Base-by-base conservation (phyloP, 37 sponge, comb jelly and placozoan species). In the Halichondria panicea region DNA sequence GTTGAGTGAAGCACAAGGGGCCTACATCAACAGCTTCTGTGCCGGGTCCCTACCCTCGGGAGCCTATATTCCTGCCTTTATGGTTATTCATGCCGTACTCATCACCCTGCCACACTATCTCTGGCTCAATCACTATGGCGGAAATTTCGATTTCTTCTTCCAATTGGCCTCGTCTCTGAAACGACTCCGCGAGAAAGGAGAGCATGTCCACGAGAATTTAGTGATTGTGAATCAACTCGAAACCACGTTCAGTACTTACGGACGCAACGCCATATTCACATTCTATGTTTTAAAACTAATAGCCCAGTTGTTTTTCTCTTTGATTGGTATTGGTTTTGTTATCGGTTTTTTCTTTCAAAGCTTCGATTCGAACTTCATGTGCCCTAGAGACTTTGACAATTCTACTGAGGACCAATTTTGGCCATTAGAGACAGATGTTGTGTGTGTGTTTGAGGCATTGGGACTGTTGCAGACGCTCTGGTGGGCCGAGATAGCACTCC, bases 391-490 rank as follows among this genome's bases (percentile, higher is more conserved):
- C 27, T 68, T 68, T 39, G 50, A 53, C 31, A 22, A 59, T 22
- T 36, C 70, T 32, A 75, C 33, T 37, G 55, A 18, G 42, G 21
- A 27, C 13, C 41, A 22, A 40, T 43, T 34, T 44, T 70, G 70
- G 70, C 70, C 70, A 8, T 48, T 70, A 5, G 48, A 45, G 11
- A 33, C 42, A 0, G 28, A 43, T 34, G 76, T 76, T 2, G 34
- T n/a, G 18, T 84, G 84, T 57, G 63, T 69, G n/a, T 77, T 77
- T 58, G 37, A 71, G 25, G 45, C 77, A 15, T 55, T 84, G 15
- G 59, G 63, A 5, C 63, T 84, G 18, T 36, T 77, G 0, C 45
- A 27, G 8, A 54, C 61, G n/a, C 39, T 84, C 22, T 22, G 84
- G 43, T 50, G 34, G 25, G 55, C 37, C 1, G 67, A 84, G 45